These are phyloP conservation scores for Oedothorax gibbosus DNA, from an alignment of 1,140 invertebrate genomes.

Conservation along the genomic window DNA sequence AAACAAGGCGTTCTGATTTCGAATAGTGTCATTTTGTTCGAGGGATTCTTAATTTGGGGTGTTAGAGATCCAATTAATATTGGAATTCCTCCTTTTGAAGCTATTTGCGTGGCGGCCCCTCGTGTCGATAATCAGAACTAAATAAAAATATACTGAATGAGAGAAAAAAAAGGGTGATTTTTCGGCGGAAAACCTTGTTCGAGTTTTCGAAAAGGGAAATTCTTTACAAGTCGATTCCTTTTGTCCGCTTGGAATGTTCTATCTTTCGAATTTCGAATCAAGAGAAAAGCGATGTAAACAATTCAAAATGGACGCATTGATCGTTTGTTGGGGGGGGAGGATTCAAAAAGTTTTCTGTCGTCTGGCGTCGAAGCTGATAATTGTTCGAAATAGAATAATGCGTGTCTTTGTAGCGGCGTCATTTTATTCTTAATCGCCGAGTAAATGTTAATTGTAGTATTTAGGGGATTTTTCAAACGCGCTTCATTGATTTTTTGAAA, in stretches of 20 bases:
- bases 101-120: conserved; percentile 9
- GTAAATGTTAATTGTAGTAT: conserved; percentile 30
- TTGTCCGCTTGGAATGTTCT: too few species aligned
- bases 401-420: background rate
- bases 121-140: conserved; percentile 29
- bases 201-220: conserved; percentile 33
- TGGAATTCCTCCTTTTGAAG: background rate
- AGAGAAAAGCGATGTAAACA: too few species aligned
- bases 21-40: conserved; percentile 54
- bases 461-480: conserved; percentile 11
- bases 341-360: too few species aligned
- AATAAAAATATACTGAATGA: background rate
- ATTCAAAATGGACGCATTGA: too few species aligned
- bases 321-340: too few species aligned
- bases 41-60: conserved; percentile 31
- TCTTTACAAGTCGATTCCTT: background rate
- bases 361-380: too few species aligned
- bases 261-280: too few species aligned
- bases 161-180: background rate
- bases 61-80: conserved; percentile 42
- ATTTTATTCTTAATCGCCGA: conserved; percentile 29
- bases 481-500: conserved; percentile 18
- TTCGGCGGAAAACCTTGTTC: conserved; percentile 8
- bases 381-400: conserved; percentile 1
- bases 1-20: conserved; percentile 44